Evolutionary conservation across 2,797 vertebrate genomes (phyloP).

Genomic region (Muscicapa comitata): DNA sequence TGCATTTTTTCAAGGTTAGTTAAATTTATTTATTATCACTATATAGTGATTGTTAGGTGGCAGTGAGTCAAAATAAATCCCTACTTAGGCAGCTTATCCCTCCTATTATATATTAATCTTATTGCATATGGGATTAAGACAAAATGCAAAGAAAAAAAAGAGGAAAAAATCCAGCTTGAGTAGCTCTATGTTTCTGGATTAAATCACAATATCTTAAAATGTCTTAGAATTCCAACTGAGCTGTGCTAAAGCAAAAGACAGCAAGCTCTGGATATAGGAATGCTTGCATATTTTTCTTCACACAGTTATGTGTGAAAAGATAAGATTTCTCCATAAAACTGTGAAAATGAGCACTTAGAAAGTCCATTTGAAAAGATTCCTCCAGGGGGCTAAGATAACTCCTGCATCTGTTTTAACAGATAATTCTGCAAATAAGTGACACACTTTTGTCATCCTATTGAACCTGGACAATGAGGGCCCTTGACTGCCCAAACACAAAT

Average conservation of each 20-base stretch:
- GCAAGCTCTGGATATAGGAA: background rate
- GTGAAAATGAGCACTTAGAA: background rate
- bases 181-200: background rate
- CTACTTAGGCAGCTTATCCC: background rate
- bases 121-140: background rate
- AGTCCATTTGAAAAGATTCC: constrained; percentile 1
- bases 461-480: background rate
- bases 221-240: background rate
- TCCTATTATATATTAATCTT: background rate
- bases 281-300: background rate
- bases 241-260: background rate
- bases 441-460: background rate
- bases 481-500: background rate
- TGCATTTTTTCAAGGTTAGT: background rate
- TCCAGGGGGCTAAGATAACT: background rate
- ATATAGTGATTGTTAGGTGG: background rate
- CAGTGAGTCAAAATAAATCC: constrained; percentile 10
- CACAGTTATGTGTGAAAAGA: background rate
- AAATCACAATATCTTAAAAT: background rate
- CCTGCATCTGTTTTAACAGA: background rate
- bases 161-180: rapidly evolving
- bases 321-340: background rate
- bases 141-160: background rate
- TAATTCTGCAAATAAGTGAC: background rate
- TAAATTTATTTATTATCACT: background rate